phyloP scores from a whole-genome alignment of 2,888 invertebrate species.

The Leptopilina drosophilae region DNA sequence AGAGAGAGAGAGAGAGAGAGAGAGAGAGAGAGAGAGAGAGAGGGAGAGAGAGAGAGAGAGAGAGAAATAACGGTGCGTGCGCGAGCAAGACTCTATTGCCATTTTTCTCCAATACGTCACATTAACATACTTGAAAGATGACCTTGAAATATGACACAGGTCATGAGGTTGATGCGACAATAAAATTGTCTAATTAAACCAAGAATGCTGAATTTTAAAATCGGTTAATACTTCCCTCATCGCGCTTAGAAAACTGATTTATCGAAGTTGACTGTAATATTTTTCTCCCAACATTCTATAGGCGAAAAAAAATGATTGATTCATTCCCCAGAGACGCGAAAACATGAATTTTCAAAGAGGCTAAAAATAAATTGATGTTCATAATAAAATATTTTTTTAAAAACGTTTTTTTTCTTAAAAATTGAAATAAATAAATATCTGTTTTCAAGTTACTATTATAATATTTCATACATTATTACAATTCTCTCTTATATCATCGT shows the following conservation, averaged over 20 bases:
- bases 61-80: conserved; percentile 17
- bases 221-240: neutral
- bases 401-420: no score
- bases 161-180: conserved; percentile 25
- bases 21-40: no score
- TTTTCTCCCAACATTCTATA: neutral
- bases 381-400: no score
- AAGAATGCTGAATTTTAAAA: conserved; percentile 6
- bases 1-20: no score
- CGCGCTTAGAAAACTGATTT: neutral
- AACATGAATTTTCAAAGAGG: no score
- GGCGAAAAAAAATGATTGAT: neutral
- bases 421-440: no score
- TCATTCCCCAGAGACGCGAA: no score
- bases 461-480: no score
- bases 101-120: conserved; percentile 2
- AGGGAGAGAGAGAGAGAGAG: no score
- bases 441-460: no score
- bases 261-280: neutral
- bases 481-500: no score
- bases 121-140: conserved; percentile 31
- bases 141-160: conserved; percentile 33
- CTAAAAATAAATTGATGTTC: no score
- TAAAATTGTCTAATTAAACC: neutral
- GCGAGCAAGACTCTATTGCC: neutral